phyloP scores from a whole-genome alignment of 2,888 invertebrate species.

The Drosophila mulleri region DNA sequence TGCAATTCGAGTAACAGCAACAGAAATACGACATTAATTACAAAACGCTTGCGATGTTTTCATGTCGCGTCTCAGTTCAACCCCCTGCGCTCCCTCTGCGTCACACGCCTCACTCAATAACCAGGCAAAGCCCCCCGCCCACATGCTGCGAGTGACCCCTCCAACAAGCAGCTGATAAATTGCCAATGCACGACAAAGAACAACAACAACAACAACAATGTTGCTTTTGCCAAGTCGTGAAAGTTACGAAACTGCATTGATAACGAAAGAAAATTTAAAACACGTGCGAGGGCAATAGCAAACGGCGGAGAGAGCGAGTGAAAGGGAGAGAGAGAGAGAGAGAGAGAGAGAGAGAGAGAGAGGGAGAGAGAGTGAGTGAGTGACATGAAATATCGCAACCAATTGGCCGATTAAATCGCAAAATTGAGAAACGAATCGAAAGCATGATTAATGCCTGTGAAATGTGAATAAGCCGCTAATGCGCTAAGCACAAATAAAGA shows the following conservation, averaged over 20 bases:
- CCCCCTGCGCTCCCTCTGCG: not conserved
- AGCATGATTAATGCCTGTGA: slow-evolving; percentile 17
- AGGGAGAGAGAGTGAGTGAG: not conserved
- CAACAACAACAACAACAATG: slow-evolving; percentile 30
- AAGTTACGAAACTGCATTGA: slow-evolving; percentile 53
- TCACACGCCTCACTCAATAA: not conserved
- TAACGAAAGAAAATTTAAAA: slow-evolving; percentile 38
- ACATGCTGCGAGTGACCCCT: not conserved
- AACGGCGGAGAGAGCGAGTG: not conserved
- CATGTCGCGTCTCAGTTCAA: slow-evolving; percentile 55
- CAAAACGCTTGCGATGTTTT: slow-evolving; percentile 57
- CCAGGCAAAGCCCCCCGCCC: not conserved
- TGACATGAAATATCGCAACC: slow-evolving; percentile 1
- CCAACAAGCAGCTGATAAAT: slow-evolving; percentile 46
- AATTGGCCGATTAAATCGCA: slow-evolving; percentile 15
- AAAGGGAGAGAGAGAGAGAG: not conserved
- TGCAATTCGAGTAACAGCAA: slow-evolving; percentile 42
- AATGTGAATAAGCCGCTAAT: slow-evolving; percentile 18
- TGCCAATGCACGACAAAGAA: slow-evolving; percentile 62
- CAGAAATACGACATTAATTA: slow-evolving; percentile 59
- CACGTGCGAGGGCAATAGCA: slow-evolving; percentile 15
- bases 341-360: not conserved
- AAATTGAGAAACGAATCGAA: slow-evolving; percentile 3
- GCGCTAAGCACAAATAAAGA: not conserved
- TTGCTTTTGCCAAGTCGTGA: slow-evolving; percentile 60